phyloP scores from a whole-genome alignment of 2,888 invertebrate genomes.

The Eudemis profundana region DNA sequence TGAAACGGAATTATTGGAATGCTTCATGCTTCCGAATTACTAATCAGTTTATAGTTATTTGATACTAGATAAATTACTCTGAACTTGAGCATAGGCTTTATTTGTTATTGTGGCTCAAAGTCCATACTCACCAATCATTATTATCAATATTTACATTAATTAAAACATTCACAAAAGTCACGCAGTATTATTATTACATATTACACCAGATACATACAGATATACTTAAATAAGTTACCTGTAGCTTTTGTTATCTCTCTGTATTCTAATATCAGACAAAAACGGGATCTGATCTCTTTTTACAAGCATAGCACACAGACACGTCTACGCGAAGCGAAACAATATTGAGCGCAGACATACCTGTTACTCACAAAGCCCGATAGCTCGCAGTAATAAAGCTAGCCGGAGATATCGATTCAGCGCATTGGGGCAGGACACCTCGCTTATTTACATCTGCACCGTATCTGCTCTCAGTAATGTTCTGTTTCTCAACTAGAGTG shows the following conservation, averaged over 20 bases:
- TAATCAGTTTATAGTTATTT: no score
- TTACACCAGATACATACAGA: no score
- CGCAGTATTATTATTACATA: no score
- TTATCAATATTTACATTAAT: no score
- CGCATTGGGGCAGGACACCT: constrained; percentile 41
- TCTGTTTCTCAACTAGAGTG: constrained; percentile 23
- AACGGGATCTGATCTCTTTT: neutral
- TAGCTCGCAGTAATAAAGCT: constrained; percentile 40
- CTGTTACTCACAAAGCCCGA: constrained; percentile 39
- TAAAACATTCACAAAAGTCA: no score
- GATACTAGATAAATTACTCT: no score
- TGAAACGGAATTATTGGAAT: neutral
- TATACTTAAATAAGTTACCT: no score
- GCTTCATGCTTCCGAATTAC: neutral
- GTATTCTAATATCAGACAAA: no score
- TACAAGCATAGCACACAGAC: constrained; percentile 9
- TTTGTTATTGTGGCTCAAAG: no score
- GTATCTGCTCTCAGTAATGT: constrained; percentile 29
- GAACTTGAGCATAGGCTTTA: no score
- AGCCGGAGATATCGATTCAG: constrained; percentile 43
- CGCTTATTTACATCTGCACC: constrained; percentile 44
- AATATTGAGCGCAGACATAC: constrained; percentile 32
- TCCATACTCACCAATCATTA: no score
- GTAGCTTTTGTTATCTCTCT: no score
- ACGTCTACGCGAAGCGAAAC: constrained; percentile 1